These are phyloP conservation scores for Spialia ferax DNA, from an alignment of 2,888 invertebrate genomes.

Conservation along the genomic window DNA sequence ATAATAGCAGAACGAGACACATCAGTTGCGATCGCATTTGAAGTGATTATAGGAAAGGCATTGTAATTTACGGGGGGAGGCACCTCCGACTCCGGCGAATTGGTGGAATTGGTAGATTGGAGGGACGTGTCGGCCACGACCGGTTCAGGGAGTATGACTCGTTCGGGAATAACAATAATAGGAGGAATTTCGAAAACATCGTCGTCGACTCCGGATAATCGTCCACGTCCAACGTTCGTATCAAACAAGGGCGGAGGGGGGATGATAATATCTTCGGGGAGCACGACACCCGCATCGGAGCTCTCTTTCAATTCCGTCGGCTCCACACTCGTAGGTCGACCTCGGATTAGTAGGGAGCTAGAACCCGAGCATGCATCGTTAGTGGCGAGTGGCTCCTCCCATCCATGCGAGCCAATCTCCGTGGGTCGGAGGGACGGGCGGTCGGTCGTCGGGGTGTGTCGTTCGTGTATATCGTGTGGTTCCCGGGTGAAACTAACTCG, in stretches of 20 bases:
- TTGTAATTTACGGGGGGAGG: slow-evolving; percentile 82
- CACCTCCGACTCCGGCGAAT: slow-evolving; percentile 72
- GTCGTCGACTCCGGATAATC: slow-evolving; percentile 57
- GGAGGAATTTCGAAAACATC: slow-evolving; percentile 64
- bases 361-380: slow-evolving; percentile 81
- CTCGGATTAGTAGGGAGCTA: slow-evolving; percentile 77
- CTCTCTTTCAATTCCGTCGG: slow-evolving; percentile 64
- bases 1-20: slow-evolving; percentile 60
- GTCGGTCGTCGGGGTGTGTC: slow-evolving; percentile 59
- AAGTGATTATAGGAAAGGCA: slow-evolving; percentile 65
- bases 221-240: slow-evolving; percentile 73
- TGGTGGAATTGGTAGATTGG: slow-evolving; percentile 76
- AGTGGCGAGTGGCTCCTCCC: slow-evolving; percentile 63
- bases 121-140: slow-evolving; percentile 78
- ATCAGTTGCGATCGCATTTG: slow-evolving; percentile 43
- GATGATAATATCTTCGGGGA: slow-evolving; percentile 79
- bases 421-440: slow-evolving; percentile 55
- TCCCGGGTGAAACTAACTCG: slow-evolving; percentile 84
- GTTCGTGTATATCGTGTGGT: slow-evolving; percentile 61
- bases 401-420: slow-evolving; percentile 63
- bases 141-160: slow-evolving; percentile 73
- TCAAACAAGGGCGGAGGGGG: slow-evolving; percentile 83
- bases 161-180: slow-evolving; percentile 74
- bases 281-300: slow-evolving; percentile 66
- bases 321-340: slow-evolving; percentile 64